A percentile compares a stretch with the other conserved stretches of the same genome.
Evolutionary conservation across 2,113 vertebrate species (phyloP).

Genomic region (Heliornis fulica): DNA sequence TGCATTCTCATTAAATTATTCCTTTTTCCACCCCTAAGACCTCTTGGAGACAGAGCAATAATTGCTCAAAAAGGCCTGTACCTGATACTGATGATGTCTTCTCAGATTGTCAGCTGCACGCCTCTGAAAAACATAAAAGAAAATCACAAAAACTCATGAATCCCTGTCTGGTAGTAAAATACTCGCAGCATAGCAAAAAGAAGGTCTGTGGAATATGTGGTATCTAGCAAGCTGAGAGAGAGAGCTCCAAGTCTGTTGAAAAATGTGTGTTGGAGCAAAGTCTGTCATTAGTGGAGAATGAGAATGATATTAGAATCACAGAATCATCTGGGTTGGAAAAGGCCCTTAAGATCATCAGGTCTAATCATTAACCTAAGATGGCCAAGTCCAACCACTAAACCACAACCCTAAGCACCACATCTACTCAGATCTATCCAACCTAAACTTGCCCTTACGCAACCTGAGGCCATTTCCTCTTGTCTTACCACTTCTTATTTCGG

Average conservation of each 20-base stretch:
- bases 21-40: neutral
- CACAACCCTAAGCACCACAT: no score
- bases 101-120: slow-evolving; percentile 91
- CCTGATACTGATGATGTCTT: slow-evolving; percentile 93
- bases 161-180: neutral
- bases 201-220: neutral
- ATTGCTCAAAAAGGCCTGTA: slow-evolving; percentile 25
- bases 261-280: neutral
- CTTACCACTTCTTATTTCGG: no score
- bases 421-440: no score
- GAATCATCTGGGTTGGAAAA: no score
- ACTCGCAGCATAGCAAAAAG: neutral
- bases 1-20: neutral
- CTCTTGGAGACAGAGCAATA: neutral
- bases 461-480: no score
- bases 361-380: no score
- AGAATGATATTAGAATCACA: neutral
- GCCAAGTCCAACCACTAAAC: no score
- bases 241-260: neutral
- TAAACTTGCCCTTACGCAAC: no score
- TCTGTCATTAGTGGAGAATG: neutral
- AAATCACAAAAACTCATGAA: neutral
- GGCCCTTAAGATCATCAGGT: no score
- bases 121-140: slow-evolving; percentile 72
- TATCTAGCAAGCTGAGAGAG: neutral